Evolutionary conservation across 2,113 vertebrate species (phyloP), one percentile per base, ranked within the genome.

Genomic region (Osmerus eperlanus): DNA sequence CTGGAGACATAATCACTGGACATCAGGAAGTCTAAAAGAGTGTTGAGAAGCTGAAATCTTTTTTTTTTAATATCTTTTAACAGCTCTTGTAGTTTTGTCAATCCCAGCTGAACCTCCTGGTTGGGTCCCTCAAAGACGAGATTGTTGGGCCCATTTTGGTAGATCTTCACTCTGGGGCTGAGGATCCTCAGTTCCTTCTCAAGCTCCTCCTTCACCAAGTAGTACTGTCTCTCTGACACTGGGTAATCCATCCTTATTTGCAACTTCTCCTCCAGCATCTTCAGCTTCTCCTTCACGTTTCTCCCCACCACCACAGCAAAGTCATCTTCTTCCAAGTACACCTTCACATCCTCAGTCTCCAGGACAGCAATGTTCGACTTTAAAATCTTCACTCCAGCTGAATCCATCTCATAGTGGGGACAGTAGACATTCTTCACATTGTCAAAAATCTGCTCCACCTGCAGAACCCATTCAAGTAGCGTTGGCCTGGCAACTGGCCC

Each of bases 241-340:
- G 25, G 25, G 3, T 0, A 28, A 28, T 76, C 75, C 4, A 77
- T 52, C 14, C 85, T 52, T 19, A 11, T 8, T 18, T 21, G 21
- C 1, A 83, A 68, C 66, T 7, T 84, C 41, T 78, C 29, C 2
- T 59, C 25, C 25, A 28, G 25, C 25, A 28, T 28, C 25, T 28
- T 28, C 2, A 85, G 72, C 66, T 7, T 84, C 41, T 78, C 29
- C 1, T 59, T 77, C 3, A 91, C 85, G 1, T 69, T 66, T 3
- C 9, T 11, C 8, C 88, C 89, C n/a, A 90, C 88, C 12, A 89
- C 47, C 58, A 90, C 87, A 15, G 55, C 54, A 51, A 81, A 65
- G 29, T 75, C 75, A 8, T 58, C 66, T 0, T 0, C 29, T 23
- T 85, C 79, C 25, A 0, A 1, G 75, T 87, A 89, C 3, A 88